A percentile compares a stretch with the other conserved stretches of the same genome.
Conservation (phyloP, 2,797 vertebrate genomes). For the Sebastes jordani region DNA sequence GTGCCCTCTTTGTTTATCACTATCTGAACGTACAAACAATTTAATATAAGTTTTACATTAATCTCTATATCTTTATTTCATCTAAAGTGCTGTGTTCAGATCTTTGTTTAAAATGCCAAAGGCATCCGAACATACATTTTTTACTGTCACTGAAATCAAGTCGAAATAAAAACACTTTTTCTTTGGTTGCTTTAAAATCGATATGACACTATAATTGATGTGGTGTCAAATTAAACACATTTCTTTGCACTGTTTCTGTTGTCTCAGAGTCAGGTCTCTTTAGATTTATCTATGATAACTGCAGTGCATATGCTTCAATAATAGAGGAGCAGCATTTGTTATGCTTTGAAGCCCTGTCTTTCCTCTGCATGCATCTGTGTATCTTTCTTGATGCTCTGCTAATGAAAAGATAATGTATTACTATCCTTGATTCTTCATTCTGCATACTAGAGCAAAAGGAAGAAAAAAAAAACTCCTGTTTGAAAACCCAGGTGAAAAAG, state of each 20-base stretch:
- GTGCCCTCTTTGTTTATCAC: background rate
- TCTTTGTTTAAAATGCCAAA: background rate
- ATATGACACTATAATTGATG: background rate
- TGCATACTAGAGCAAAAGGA: constrained; percentile 10
- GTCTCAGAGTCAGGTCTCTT: background rate
- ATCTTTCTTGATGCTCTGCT: constrained; percentile 9
- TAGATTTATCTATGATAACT: background rate
- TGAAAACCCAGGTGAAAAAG: constrained; percentile 57
- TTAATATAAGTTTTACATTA: background rate
- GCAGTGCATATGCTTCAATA: constrained; percentile 25
- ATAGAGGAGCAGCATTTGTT: constrained; percentile 27
- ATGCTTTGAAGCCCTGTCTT: constrained; percentile 38
- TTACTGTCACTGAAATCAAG: background rate
- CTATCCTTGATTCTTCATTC: constrained; percentile 3
- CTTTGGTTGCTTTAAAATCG: background rate
- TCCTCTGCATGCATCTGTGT: constrained; percentile 20
- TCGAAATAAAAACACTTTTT: background rate
- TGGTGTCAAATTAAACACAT: constrained; percentile 3
- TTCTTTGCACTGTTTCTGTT: background rate
- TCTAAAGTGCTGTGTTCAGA: background rate
- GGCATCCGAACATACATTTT: background rate
- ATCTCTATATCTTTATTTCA: background rate
- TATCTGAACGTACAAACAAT: background rate
- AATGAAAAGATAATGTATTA: constrained; percentile 32
- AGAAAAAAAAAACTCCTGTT: background rate